Evolutionary conservation across 2,888 invertebrate species (phyloP), one percentile per base, ranked within the genome.

Genomic region (Trachelus tabidus): DNA sequence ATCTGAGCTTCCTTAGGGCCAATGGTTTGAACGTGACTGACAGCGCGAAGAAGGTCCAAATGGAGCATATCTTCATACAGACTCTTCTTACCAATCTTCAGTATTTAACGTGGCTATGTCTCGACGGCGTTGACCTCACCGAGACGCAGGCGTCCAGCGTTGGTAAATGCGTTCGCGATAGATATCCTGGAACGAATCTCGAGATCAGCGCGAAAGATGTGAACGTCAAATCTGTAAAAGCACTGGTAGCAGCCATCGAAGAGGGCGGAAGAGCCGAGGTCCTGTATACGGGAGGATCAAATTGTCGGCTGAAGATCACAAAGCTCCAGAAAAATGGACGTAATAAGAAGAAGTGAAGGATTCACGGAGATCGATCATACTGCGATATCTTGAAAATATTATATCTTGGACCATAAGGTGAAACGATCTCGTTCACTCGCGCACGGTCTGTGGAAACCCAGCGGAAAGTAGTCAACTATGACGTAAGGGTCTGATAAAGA

Each of bases 161-260:
- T 31, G 92, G 92, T 3, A 92, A 92, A 80, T 91, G 89, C 79
- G 87, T 92, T 71, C 85, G 91, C 40, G 92, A 92, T 76, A 85
- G 91, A 33, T 92, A 89, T 79, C 88, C 90, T 3, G 91, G 92
- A 1, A 87, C 88, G 9, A 84, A 85, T 15, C 83, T 92, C 73
- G 91, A 92, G 80, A 85, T 92, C 79, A 91, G 91, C 81, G 90
- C 90, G 30, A 91, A 91, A 76, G 91, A 91, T 80, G 87, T 92
- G 30, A 86, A 89, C 77, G 89, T 90, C 6, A 89, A 86, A 73
- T 89, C 91, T 71, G 87, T 92, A 40, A 91, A 91, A 76, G 86
- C 90, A 4, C 82, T 92, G 76, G 90, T 92, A 1, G 82, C 89
- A 15, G 89, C 90, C 12, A 83, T 89, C 37, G 91, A 92, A 80